Evolutionary conservation across 2,113 vertebrate genomes (phyloP).

Genomic region (Apeltes quadracus): DNA sequence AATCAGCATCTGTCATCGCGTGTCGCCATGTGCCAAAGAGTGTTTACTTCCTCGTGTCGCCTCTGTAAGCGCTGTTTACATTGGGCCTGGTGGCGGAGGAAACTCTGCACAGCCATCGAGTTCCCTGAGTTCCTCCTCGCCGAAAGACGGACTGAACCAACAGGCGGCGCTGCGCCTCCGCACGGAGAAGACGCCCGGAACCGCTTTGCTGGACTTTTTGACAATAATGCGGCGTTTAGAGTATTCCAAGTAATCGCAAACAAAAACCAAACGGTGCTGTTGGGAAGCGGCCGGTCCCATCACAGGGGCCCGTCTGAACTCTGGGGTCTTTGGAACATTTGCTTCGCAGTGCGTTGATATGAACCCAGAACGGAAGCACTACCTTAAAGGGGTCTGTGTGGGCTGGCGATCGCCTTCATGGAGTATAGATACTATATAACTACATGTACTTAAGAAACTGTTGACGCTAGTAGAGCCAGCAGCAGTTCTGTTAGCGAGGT

Average conservation of each 20-base stretch:
- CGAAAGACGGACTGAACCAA: slow-evolving; percentile 42
- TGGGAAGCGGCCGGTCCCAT: slow-evolving; percentile 36
- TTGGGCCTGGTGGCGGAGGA: slow-evolving; percentile 56
- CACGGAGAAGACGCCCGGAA: slow-evolving; percentile 19
- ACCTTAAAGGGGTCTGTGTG: slow-evolving; percentile 59
- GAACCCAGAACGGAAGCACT: slow-evolving; percentile 61
- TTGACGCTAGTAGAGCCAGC: slow-evolving; percentile 75
- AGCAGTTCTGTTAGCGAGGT: slow-evolving; percentile 78
- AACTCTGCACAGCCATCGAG: slow-evolving; percentile 52
- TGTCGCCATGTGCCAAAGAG: slow-evolving; percentile 79
- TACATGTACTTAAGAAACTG: slow-evolving; percentile 80
- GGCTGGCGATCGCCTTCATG: slow-evolving; percentile 56
- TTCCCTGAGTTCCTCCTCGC: slow-evolving; percentile 31
- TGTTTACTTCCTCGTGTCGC: slow-evolving; percentile 72
- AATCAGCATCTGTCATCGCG: slow-evolving; percentile 49
- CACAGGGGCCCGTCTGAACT: slow-evolving; percentile 14
- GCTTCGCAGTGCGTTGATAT: slow-evolving; percentile 63
- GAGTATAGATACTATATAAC: slow-evolving; percentile 79
- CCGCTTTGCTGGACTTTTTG: slow-evolving; percentile 24
- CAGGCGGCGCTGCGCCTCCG: slow-evolving; percentile 1
- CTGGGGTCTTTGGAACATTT: slow-evolving; percentile 36
- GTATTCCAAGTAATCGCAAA: slow-evolving; percentile 40
- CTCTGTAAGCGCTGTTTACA: slow-evolving; percentile 73
- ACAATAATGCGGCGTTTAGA: slow-evolving; percentile 40
- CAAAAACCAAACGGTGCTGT: slow-evolving; percentile 44